Evolutionary conservation across 92 coral and sea anemone species (phyloP).

Genomic region (Siderastrea radians): DNA sequence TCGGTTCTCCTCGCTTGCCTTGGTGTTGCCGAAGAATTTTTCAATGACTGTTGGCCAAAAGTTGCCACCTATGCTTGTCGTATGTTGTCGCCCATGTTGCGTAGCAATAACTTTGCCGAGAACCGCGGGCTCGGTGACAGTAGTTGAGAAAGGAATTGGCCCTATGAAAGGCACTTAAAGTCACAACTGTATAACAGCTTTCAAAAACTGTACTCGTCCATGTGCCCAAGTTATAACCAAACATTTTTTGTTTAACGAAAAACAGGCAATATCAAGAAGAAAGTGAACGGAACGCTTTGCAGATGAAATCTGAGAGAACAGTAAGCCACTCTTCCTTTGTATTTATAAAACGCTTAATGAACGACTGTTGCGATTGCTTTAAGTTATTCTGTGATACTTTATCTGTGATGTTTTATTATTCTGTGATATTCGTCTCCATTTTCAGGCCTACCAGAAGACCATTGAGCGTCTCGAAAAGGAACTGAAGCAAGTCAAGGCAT

Average conservation of each 20-base stretch:
- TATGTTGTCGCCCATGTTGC: no score
- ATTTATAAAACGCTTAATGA: neutral
- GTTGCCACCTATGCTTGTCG: no score
- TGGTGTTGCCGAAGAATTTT: no score
- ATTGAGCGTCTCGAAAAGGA: conserved; percentile 93
- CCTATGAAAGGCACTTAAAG: no score
- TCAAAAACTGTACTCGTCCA: neutral
- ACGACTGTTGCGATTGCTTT: neutral
- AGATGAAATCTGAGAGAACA: conserved; percentile 79
- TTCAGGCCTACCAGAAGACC: conserved; percentile 87
- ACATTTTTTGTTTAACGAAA: neutral
- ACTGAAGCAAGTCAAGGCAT: conserved; percentile 66
- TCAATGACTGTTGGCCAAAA: no score
- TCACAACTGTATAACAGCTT: no score
- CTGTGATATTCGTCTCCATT: conserved; percentile 3
- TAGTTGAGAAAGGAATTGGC: no score
- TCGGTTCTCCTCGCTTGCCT: no score
- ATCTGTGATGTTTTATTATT: neutral
- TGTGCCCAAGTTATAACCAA: neutral
- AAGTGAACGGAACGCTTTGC: conserved; percentile 58
- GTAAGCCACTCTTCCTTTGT: conserved; percentile 46
- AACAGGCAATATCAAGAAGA: conserved; percentile 86
- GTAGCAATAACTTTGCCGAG: no score
- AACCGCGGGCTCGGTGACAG: no score
- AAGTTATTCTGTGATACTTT: neutral